Base-by-base conservation (phyloP, 2,113 vertebrate species). In the Nyctereutes procyonoides region DNA sequence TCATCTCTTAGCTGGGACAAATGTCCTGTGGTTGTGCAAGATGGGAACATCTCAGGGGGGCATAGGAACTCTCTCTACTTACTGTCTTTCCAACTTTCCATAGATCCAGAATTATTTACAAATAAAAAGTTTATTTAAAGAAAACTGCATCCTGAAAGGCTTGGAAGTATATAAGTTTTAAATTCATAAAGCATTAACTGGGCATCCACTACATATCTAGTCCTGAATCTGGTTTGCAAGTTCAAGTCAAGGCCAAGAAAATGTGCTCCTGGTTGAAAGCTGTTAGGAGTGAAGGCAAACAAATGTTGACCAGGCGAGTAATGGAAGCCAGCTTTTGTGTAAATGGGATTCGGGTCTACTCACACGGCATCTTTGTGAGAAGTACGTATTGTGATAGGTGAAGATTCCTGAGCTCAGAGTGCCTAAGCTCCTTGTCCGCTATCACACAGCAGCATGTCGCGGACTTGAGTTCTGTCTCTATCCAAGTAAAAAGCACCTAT, bases 281-380 rank as follows among this genome's bases (percentile, higher is more conserved):
- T 4, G 26, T 43, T 20, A 43, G 60, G 77, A 16, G 11, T 8
- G 7, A 67, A 32, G 2, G 8, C n/a, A 20, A 32, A 28, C 28
- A 5, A 10, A 11, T 12, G 24, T 1, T 43, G 43, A 53, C 26
- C 86, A 24, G 55, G 71, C 22, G 53, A 51, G 13, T 5, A 0
- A 0, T 2, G 14, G 32, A 28, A 89, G 4, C 10, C 76, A 6
- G 35, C 80, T 43, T 1, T 1, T 11, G 62, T 12, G 24, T 22
- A 0, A 1, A 6, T 1, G 17, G 0, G 0, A 10, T 0, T 7
- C 1, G 24, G 0, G 28, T 28, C 55, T 0, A 0, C 19, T 28
- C 19, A 20, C 71, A 17, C 28, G 4, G 30, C 15, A 0, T 26
- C 51, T 19, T 26, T 8, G 1, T 3, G 12, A 48, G 38, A 28